Evolutionary conservation across 1,140 invertebrate genomes (phyloP), one percentile per base, ranked within the genome.

Genomic region (Drusus annulatus): DNA sequence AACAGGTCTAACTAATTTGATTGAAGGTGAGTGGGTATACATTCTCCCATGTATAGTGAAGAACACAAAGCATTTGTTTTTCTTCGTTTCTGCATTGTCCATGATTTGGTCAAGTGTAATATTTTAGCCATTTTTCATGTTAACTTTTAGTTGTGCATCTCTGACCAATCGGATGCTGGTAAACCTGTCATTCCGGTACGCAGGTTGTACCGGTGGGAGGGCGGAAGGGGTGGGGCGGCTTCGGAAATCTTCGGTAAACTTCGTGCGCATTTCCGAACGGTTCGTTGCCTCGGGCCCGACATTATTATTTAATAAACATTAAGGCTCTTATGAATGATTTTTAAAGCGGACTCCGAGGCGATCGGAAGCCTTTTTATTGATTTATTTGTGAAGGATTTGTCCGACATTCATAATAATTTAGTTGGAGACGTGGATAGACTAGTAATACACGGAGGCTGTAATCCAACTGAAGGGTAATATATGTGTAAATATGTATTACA

Each of bases 141-240:
- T 0, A 45, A 10, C 36, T 45, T 45, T 17, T 31, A 16, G 69
- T 74, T 74, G n/a, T 13, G 51, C 19, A 74, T 17, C 69, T 74
- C 69, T 74, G 69, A n/a, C 17, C 13, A 52, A 68, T 78, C 80
- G 76, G 21, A 75, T 71, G 65, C 63, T 65, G 65, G 69, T 31
- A 80, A 81, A 81, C 80, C 80, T 78, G 80, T 81, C 80, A 78
- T 81, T 81, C 80, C 80, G 76, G 80, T 78, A 78, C 80, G 56
- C 68, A 79, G 78, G 78, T 79, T 79, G 78, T 17, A 25, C 17
- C 4, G 23, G 15, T 50, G 36, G 16, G 21, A 16, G 51, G 60
- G 25, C 25, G 5, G 25, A 2, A 17, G 51, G 36, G 21, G 7
- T 13, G 23, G 45, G 60, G n/a, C 21, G 2, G 76, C 17, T 28